Percentiles rank a stretch among this genome's conserved stretches.
Conservation (phyloP, 2,888 invertebrate species). For the Mythimna impura region DNA sequence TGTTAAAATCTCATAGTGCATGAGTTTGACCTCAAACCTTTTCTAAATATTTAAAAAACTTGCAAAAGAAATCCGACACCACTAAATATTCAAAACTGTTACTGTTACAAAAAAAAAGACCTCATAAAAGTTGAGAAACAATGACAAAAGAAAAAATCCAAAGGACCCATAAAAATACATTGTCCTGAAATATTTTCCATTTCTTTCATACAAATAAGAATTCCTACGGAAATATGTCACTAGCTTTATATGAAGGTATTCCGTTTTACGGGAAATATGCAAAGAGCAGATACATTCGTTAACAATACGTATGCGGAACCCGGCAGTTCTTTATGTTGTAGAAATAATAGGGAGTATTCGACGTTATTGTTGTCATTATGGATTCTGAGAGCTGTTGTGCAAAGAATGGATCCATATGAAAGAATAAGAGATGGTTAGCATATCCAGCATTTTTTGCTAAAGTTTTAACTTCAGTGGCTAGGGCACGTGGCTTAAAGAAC, state of each 20-base stretch:
- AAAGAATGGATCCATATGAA: neutral
- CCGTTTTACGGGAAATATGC: conserved; percentile 30
- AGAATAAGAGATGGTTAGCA: neutral
- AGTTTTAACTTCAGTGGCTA: too few species aligned
- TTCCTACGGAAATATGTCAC: conserved; percentile 11
- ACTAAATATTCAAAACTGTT: neutral
- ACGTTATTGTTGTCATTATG: conserved; percentile 17
- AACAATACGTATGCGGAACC: conserved; percentile 39
- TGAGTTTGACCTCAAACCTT: neutral
- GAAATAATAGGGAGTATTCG: conserved; percentile 34
- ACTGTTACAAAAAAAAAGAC: neutral
- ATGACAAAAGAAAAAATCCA: neutral
- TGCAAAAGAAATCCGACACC: neutral
- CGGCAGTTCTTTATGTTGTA: conserved; percentile 34
- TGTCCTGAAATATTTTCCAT: conserved; percentile 13
- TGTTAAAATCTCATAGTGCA: neutral
- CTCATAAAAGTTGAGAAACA: neutral
- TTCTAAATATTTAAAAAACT: neutral
- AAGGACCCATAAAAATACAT: conserved; percentile 3
- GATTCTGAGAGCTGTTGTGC: conserved; percentile 1
- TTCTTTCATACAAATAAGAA: neutral
- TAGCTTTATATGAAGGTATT: conserved; percentile 14
- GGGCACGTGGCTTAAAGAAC: too few species aligned
- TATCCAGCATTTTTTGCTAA: too few species aligned
- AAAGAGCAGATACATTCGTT: conserved; percentile 26